These are phyloP conservation scores for Stegostoma tigrinum DNA, from an alignment of 2,113 vertebrate genomes.

Conservation along the genomic window DNA sequence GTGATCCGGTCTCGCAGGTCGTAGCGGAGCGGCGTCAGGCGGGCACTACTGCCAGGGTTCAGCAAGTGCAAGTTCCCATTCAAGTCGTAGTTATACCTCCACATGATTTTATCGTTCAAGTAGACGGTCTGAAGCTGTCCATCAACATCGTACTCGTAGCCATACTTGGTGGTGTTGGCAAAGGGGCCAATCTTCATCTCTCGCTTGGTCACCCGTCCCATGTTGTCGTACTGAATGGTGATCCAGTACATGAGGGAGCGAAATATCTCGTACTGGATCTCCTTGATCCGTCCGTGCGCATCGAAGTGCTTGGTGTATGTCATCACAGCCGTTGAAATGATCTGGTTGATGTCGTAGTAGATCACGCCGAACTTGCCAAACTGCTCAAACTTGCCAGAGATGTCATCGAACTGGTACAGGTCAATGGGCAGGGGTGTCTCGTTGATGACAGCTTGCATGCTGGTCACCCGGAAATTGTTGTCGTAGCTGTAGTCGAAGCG, in stretches of 20 bases:
- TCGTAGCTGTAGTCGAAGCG: constrained; percentile 98
- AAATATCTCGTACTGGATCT: constrained; percentile 96
- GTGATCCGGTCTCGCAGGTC: constrained; percentile 93
- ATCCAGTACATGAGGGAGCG: constrained; percentile 96
- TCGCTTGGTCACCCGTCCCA: constrained; percentile 80
- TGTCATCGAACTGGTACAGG: constrained; percentile 95
- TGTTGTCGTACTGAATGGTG: constrained; percentile 91
- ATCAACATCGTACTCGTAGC: constrained; percentile 89
- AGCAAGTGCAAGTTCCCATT: constrained; percentile 92
- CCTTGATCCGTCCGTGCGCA: constrained; percentile 86
- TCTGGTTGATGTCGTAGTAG: constrained; percentile 98
- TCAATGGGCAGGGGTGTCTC: constrained; percentile 93
- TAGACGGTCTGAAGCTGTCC: constrained; percentile 92
- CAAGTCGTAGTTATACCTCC: constrained; percentile 96
- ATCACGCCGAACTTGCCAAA: constrained; percentile 98
- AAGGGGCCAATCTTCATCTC: constrained; percentile 97
- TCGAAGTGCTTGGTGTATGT: constrained; percentile 98
- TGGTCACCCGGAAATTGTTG: constrained; percentile 90
- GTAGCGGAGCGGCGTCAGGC: constrained; percentile 81
- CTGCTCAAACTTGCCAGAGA: constrained; percentile 96
- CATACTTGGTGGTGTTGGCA: constrained; percentile 94
- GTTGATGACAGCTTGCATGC: constrained; percentile 96
- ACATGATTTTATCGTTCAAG: constrained; percentile 89
- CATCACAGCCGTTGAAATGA: constrained; percentile 96
- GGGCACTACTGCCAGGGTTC: constrained; percentile 80